phyloP scores from a whole-genome alignment of 1,140 invertebrate genomes.

The Scaptodrosophila lebanonensis region DNA sequence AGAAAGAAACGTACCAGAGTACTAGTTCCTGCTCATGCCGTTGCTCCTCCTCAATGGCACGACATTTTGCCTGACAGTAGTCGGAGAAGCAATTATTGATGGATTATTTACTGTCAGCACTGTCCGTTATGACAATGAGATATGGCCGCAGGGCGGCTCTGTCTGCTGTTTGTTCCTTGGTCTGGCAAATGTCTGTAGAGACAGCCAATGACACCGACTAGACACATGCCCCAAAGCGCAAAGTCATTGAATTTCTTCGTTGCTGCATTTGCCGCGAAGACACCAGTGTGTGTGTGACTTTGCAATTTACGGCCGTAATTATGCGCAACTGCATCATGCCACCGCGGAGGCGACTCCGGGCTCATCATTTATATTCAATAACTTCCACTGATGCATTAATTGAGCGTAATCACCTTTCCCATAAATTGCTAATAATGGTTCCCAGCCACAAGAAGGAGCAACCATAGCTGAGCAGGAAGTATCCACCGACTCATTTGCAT shows the following conservation, averaged over 20 bases:
- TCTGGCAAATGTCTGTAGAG: slow-evolving; percentile 51
- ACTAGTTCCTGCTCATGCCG: too few species aligned
- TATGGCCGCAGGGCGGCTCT: slow-evolving; percentile 50
- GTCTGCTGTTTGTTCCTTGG: slow-evolving; percentile 1
- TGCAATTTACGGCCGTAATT: slow-evolving; percentile 61
- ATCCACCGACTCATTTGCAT: slow-evolving; percentile 55
- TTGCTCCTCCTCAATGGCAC: too few species aligned
- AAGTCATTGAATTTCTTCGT: slow-evolving; percentile 44
- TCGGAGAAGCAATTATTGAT: slow-evolving; percentile 70
- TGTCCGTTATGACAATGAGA: slow-evolving; percentile 72
- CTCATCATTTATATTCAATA: slow-evolving; percentile 56
- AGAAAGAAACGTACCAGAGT: not conserved
- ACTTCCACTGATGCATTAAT: slow-evolving; percentile 69
- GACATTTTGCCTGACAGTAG: slow-evolving; percentile 4
- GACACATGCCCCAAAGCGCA: slow-evolving; percentile 34
- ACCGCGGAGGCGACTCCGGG: slow-evolving; percentile 23
- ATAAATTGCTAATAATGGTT: slow-evolving; percentile 50
- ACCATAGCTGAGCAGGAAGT: slow-evolving; percentile 28
- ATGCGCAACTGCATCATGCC: slow-evolving; percentile 18
- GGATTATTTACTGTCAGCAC: slow-evolving; percentile 75
- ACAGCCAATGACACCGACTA: slow-evolving; percentile 52
- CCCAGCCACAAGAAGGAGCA: slow-evolving; percentile 22
- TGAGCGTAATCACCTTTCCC: slow-evolving; percentile 63
- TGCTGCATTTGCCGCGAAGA: not conserved
- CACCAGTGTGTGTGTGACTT: slow-evolving; percentile 38